Base-by-base conservation (phyloP, 2,888 invertebrate species). In the Oligia strigilis region DNA sequence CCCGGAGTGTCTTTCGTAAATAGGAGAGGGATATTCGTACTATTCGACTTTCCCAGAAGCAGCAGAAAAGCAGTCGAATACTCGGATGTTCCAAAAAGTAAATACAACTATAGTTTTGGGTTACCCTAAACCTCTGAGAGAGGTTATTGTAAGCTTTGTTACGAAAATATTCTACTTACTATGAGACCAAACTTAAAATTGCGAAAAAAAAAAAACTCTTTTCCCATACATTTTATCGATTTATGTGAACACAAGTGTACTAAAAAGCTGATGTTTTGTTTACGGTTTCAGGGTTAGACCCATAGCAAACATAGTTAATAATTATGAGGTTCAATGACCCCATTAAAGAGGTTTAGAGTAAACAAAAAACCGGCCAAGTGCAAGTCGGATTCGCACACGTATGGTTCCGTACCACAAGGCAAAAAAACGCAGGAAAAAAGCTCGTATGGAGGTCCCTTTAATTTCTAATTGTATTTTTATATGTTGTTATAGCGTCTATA, bases 1-100 rank as follows among this genome's bases (percentile, higher is more conserved):
- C 62, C 78, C 40, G 8, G 62, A 77, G 83, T 69, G 29, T 64
- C 29, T 77, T 83, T 40, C 40, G 36, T 14, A 46, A 43, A 60
- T 19, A 11, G n/a, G 4, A 83, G 77, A 55, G 43, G 14, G 52
- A 76, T n/a, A 13, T 52, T 43, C 40, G 36, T n/a, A 66, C 36
- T 17, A 66, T 76, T 76, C 36, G 46, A 11, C 4, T n/a, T 36
- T 49, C n/a, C 3, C 14, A 23, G 19, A 46, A 49, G 19, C 5
- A 55, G 19, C 4, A 14, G 4, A 14, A 5, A 49, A 14, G 14
- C 49, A 49, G 49, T 9, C 36, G 9, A 36, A 64, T 4, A 36
- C 29, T 17, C 14, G n/a, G n/a, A n/a, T n/a, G n/a, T n/a, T n/a
- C n/a, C n/a, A n/a, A n/a, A n/a, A 60, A n/a, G 60, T 13, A 11